Evolutionary conservation across 2,888 invertebrate genomes (phyloP).

Genomic region (Gymnoscelis rufifasciata): DNA sequence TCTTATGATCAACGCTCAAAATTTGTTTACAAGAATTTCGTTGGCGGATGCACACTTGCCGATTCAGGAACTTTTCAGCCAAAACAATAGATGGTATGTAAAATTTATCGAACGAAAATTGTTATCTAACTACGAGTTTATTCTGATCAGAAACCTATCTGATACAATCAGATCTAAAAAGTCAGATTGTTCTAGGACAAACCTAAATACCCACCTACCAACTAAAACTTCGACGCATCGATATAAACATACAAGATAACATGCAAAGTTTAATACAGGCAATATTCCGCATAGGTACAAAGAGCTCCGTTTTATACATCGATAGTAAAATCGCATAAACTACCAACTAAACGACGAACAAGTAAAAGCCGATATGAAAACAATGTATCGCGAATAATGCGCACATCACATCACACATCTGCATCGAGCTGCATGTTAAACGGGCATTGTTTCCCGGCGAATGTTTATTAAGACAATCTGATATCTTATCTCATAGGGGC

Average conservation of each 20-base stretch:
- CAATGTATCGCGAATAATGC: slow-evolving; percentile 54
- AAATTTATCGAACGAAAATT: too few species aligned
- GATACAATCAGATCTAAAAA: too few species aligned
- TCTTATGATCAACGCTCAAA: too few species aligned
- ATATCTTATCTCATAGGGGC: slow-evolving; percentile 68
- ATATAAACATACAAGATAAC: neutral
- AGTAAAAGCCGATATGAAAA: slow-evolving; percentile 38
- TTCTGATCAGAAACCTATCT: too few species aligned
- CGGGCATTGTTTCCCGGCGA: slow-evolving; percentile 67
- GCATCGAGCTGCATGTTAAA: slow-evolving; percentile 52
- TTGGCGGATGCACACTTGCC: too few species aligned
- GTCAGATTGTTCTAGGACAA: too few species aligned
- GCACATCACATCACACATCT: slow-evolving; percentile 48
- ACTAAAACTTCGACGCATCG: too few species aligned
- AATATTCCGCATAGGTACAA: neutral
- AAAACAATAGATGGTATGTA: too few species aligned
- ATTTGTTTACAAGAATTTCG: too few species aligned
- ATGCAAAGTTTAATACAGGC: neutral
- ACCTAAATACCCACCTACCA: too few species aligned
- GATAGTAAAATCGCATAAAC: slow-evolving; percentile 30
- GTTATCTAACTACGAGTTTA: too few species aligned
- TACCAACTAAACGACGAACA: slow-evolving; percentile 37
- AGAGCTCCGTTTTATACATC: slow-evolving; percentile 11
- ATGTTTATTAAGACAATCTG: slow-evolving; percentile 78
- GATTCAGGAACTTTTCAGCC: too few species aligned